These are phyloP conservation scores for Phoxinus dragarum DNA, from an alignment of 2,797 vertebrate species.

Conservation along the genomic window DNA sequence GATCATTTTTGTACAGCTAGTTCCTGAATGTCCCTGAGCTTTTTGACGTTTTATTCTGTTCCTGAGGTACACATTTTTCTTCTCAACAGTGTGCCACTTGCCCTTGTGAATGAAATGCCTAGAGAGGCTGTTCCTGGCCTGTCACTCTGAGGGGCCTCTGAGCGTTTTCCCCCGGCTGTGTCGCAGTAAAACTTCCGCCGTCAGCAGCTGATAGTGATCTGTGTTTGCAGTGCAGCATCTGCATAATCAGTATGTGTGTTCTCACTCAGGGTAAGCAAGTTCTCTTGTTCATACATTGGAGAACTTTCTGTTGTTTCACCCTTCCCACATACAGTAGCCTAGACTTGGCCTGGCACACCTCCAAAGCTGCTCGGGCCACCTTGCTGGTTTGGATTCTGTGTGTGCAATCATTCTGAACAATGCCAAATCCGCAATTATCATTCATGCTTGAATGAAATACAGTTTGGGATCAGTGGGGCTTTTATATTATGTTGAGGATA, in stretches of 20 bases:
- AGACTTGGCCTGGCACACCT: not conserved
- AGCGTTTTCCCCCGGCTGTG: conserved; percentile 1
- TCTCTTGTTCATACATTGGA: conserved; percentile 45
- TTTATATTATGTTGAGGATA: not conserved
- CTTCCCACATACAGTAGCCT: not conserved
- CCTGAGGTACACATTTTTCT: not conserved
- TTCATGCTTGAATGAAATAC: conserved; percentile 5
- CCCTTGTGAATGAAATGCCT: conserved; percentile 1
- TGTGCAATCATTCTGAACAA: not conserved
- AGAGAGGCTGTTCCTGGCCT: not conserved
- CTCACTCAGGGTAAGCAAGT: conserved; percentile 40
- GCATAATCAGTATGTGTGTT: conserved; percentile 38
- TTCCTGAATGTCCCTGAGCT: not conserved
- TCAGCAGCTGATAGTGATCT: conserved; percentile 57
- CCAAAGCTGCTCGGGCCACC: not conserved
- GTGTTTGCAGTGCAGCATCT: conserved; percentile 54
- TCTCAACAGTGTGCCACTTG: not conserved
- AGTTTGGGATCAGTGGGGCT: not conserved
- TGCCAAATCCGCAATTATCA: not conserved
- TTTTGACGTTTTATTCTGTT: not conserved
- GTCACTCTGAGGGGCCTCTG: conserved; percentile 12
- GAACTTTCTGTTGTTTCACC: conserved; percentile 18
- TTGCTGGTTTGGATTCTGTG: conserved; percentile 22
- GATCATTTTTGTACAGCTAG: not conserved
- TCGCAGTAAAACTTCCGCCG: conserved; percentile 19